Conservation (phyloP, 2,888 invertebrate species). For the Craniophora ligustri region DNA sequence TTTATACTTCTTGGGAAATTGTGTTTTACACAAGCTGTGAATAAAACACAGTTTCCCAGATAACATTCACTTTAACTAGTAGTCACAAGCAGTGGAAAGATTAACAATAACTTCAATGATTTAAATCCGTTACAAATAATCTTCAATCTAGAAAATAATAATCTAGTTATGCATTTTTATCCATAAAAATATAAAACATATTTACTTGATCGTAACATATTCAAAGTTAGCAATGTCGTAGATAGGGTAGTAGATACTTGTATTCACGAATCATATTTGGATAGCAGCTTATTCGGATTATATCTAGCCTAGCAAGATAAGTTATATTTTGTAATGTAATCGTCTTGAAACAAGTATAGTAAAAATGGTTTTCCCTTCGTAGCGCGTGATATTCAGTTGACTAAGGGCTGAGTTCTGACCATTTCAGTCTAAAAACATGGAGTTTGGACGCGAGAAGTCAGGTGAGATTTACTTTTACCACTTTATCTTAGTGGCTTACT, state of each 20-base stretch:
- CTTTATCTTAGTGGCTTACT: no score
- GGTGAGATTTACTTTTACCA: no score
- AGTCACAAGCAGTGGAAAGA: constrained; percentile 49
- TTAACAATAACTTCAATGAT: constrained; percentile 44
- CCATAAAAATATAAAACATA: no score
- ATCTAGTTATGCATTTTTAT: constrained; percentile 50
- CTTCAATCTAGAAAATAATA: constrained; percentile 47
- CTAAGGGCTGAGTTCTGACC: no score
- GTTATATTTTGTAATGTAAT: no score
- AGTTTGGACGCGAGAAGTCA: no score
- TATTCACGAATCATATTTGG: constrained; percentile 5
- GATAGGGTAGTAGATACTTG: constrained; percentile 8
- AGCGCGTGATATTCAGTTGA: no score
- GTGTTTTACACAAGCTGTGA: constrained; percentile 23
- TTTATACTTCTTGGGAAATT: constrained; percentile 30
- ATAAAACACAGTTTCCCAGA: constrained; percentile 43
- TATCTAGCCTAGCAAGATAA: no score
- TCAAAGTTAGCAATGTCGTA: constrained; percentile 22
- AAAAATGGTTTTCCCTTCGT: no score
- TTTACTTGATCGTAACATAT: constrained; percentile 23
- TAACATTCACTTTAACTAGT: constrained; percentile 30
- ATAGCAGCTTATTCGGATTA: no score
- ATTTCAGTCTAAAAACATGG: no score
- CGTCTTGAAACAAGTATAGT: no score
- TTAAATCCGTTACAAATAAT: constrained; percentile 53